Conservation (phyloP, 2,797 vertebrate genomes). For the Nasua narica region DNA sequence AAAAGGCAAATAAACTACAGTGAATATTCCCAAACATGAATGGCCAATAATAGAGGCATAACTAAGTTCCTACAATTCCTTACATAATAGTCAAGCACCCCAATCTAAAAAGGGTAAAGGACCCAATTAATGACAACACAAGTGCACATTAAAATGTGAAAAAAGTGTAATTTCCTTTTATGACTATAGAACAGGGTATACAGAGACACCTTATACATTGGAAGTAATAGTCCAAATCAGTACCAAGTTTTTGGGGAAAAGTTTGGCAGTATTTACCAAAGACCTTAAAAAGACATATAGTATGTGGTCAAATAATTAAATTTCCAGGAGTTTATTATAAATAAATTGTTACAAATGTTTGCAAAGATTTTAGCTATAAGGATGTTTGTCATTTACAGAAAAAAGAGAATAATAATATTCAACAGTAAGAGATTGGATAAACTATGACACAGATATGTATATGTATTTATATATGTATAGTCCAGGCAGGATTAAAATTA, state of each 20-base stretch:
- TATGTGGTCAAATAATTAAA: neutral
- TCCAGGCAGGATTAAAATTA: neutral
- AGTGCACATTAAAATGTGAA: neutral
- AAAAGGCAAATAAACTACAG: neutral
- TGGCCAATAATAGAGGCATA: neutral
- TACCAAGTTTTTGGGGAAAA: neutral
- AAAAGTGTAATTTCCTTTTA: neutral
- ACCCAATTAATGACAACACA: neutral
- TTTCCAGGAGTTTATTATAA: neutral
- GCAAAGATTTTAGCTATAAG: neutral
- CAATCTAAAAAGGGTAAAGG: neutral
- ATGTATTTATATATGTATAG: neutral
- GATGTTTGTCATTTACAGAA: neutral
- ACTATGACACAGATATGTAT: neutral
- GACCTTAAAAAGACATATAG: neutral
- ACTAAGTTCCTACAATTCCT: neutral
- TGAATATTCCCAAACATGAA: neutral
- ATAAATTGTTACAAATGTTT: neutral
- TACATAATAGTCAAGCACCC: neutral
- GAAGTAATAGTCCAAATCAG: neutral
- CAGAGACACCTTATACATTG: neutral
- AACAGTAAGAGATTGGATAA: neutral
- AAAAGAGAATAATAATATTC: neutral
- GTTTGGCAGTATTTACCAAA: neutral
- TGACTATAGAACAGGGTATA: neutral